Percentiles rank a stretch among this genome's conserved stretches.
These are phyloP conservation scores for Euglossa dilemma DNA, from an alignment of 1,140 invertebrate genomes.

Conservation along the genomic window DNA sequence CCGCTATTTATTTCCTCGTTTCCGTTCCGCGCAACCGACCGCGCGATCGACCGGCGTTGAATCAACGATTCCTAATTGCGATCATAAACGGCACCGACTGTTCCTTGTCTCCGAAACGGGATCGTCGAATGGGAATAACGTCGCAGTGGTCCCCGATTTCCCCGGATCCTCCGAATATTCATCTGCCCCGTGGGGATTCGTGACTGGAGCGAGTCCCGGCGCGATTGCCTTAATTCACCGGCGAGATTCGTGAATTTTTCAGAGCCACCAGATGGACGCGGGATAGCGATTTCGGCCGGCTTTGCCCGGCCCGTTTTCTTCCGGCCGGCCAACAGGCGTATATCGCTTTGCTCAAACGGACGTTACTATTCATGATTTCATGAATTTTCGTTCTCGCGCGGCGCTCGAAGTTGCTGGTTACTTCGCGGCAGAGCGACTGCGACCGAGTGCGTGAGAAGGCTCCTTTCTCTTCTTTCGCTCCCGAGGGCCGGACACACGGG, in stretches of 20 bases:
- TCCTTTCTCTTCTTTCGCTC: no score
- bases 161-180: constrained; percentile 6
- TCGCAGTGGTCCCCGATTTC: constrained; percentile 13
- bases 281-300: no score
- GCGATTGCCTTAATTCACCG: constrained; percentile 13
- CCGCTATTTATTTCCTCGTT: not conserved
- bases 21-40: not conserved
- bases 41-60: not conserved
- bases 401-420: constrained; percentile 64
- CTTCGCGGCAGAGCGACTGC: constrained; percentile 13
- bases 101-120: not conserved
- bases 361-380: constrained; percentile 80
- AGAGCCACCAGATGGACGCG: not conserved
- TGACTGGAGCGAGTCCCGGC: not conserved
- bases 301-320: not conserved
- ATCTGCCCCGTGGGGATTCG: not conserved
- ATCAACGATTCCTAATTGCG: constrained; percentile 29
- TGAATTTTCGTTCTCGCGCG: constrained; percentile 76
- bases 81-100: not conserved
- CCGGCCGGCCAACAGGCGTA: not conserved
- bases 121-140: not conserved
- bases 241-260: constrained; percentile 8
- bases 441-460: not conserved
- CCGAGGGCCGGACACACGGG: not conserved
- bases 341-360: not conserved